Evolutionary conservation across 2,797 vertebrate species (phyloP).

Genomic region (Helostoma temminkii): DNA sequence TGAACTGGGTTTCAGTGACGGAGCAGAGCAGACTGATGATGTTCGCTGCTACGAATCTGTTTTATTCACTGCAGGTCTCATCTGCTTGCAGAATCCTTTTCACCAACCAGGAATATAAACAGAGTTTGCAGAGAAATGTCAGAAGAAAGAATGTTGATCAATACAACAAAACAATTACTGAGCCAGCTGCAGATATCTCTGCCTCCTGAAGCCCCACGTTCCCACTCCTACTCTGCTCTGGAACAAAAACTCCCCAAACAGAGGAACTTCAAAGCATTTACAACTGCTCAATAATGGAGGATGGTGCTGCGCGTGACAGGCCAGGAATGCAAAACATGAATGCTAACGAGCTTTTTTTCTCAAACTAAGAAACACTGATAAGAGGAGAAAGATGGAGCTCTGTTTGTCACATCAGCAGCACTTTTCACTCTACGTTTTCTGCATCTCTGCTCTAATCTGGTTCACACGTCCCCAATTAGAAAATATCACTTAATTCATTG

Average conservation of each 20-base stretch:
- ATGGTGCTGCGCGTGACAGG: constrained; percentile 14
- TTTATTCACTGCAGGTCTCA: background rate
- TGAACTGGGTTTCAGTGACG: constrained; percentile 57
- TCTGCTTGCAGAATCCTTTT: background rate
- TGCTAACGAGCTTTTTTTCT: constrained; percentile 44
- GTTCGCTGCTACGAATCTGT: too few species aligned
- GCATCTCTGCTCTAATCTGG: constrained; percentile 22
- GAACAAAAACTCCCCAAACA: constrained; percentile 43
- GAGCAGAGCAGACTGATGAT: background rate
- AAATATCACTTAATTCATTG: constrained; percentile 25
- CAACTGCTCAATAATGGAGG: constrained; percentile 53
- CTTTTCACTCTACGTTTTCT: background rate
- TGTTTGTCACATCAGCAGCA: constrained; percentile 10
- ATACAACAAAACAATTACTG: constrained; percentile 21
- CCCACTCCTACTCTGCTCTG: constrained; percentile 1
- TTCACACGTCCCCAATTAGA: constrained; percentile 2
- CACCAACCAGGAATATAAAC: constrained; percentile 1
- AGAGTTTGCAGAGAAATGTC: constrained; percentile 1
- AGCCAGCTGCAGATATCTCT: constrained; percentile 18
- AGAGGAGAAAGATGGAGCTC: background rate
- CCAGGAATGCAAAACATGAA: constrained; percentile 31
- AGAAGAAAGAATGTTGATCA: constrained; percentile 24
- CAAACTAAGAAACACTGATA: background rate
- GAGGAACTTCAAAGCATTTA: constrained; percentile 56
- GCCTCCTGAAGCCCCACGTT: constrained; percentile 12